A percentile compares a stretch with the other conserved stretches of the same genome.
These are phyloP conservation scores for Bergia sp. DNA, from an alignment of 92 coral and sea anemone genomes.

Conservation along the genomic window DNA sequence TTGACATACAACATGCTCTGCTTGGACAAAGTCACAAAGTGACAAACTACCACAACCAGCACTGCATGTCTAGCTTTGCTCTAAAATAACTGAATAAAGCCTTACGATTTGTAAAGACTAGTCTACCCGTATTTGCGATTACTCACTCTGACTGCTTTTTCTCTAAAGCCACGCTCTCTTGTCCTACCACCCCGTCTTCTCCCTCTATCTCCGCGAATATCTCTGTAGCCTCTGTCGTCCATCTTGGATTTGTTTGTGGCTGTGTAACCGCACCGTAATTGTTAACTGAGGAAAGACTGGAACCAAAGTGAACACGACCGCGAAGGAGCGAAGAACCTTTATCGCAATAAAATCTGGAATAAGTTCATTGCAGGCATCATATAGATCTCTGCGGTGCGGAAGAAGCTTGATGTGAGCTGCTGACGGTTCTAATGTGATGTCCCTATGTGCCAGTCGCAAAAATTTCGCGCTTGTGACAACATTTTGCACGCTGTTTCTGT, in stretches of 20 bases:
- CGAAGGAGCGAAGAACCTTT: neutral
- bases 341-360: neutral
- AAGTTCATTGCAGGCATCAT: neutral
- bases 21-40: neutral
- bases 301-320: neutral
- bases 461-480: conserved; percentile 25
- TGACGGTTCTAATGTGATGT: conserved; percentile 23
- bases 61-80: neutral
- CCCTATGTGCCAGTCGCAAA: conserved; percentile 42
- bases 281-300: conserved; percentile 13
- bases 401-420: neutral
- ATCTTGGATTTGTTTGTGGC: conserved; percentile 14
- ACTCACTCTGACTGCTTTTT: conserved; percentile 30
- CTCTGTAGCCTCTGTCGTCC: conserved; percentile 44
- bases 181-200: conserved; percentile 40
- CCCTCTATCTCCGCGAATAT: conserved; percentile 32
- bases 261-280: conserved; percentile 12
- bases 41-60: neutral
- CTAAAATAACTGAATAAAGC: neutral
- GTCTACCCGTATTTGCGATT: neutral
- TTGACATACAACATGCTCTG: conserved; percentile 13
- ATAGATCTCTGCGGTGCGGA: neutral
- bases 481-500: conserved; percentile 21
- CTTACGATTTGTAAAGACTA: neutral
- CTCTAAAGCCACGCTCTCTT: conserved; percentile 44